Conservation (phyloP, 2,113 vertebrate species). For the Ceuthmochares aereus region DNA sequence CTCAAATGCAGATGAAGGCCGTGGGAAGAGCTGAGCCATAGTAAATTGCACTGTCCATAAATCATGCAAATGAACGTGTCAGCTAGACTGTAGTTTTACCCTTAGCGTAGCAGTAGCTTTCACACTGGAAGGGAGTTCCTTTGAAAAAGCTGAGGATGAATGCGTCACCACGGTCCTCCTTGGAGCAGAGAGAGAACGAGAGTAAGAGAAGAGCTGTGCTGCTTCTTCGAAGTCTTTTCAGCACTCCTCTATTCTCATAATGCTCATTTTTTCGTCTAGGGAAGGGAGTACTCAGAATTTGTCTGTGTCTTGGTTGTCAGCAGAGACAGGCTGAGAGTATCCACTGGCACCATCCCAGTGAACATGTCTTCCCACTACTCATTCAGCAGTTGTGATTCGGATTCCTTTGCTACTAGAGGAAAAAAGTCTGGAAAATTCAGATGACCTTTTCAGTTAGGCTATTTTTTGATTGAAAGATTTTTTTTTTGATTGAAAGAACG, state of each 20-base stretch:
- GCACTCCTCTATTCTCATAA: rapidly evolving
- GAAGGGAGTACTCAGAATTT: background rate
- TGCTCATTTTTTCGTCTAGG: background rate
- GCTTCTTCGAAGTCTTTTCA: background rate
- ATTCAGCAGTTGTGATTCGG: background rate
- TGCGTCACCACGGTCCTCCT: background rate
- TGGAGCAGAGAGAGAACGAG: background rate
- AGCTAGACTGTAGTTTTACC: background rate
- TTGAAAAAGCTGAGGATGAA: background rate
- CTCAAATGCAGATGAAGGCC: background rate
- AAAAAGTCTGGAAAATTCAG: background rate
- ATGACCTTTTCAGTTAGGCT: background rate
- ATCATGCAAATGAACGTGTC: background rate
- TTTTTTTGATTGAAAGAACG: background rate
- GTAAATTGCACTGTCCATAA: background rate
- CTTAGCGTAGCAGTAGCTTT: background rate
- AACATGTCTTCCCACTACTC: background rate
- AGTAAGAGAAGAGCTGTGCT: background rate
- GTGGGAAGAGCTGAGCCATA: background rate
- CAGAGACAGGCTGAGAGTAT: background rate
- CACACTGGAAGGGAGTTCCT: background rate
- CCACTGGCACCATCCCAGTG: background rate
- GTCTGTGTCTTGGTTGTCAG: background rate
- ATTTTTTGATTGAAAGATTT: too few relatives aligned
- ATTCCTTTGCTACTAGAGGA: background rate